Evolutionary conservation across 2,113 vertebrate genomes (phyloP).

Genomic region (Globicephala melas): DNA sequence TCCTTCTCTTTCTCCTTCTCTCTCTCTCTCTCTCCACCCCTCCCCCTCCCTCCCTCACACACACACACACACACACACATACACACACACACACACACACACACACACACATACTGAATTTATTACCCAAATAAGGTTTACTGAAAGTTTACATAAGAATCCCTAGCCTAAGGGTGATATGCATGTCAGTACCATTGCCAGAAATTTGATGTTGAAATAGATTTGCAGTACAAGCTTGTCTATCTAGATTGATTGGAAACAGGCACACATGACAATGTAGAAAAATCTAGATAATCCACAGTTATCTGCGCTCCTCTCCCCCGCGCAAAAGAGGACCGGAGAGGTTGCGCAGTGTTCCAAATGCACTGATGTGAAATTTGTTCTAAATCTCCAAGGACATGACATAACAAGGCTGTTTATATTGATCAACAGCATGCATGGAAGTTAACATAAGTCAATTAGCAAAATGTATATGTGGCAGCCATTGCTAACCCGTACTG

Average conservation of each 20-base stretch:
- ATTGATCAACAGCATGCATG: background rate
- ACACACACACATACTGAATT: background rate
- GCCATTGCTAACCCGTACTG: background rate
- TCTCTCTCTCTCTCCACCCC: no score
- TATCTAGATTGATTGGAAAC: slow-evolving; percentile 36
- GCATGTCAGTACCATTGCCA: background rate
- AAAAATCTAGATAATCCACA: slow-evolving; percentile 38
- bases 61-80: background rate
- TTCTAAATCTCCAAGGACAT: background rate
- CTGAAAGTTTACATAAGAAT: slow-evolving; percentile 36
- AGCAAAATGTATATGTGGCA: slow-evolving; percentile 4
- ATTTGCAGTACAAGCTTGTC: slow-evolving; percentile 29
- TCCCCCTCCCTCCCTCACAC: fast-evolving
- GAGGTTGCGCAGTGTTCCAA: background rate
- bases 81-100: background rate
- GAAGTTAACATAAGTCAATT: slow-evolving; percentile 60
- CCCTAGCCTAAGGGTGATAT: background rate
- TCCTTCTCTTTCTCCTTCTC: fast-evolving
- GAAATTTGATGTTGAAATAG: slow-evolving; percentile 32
- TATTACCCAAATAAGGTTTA: slow-evolving; percentile 18
- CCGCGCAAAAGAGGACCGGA: background rate
- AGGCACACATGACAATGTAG: background rate
- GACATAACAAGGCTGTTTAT: background rate
- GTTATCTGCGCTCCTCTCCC: background rate
- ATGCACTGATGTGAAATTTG: background rate